phyloP scores from a whole-genome alignment of 2,888 invertebrate species.

The Volucella inanis region DNA sequence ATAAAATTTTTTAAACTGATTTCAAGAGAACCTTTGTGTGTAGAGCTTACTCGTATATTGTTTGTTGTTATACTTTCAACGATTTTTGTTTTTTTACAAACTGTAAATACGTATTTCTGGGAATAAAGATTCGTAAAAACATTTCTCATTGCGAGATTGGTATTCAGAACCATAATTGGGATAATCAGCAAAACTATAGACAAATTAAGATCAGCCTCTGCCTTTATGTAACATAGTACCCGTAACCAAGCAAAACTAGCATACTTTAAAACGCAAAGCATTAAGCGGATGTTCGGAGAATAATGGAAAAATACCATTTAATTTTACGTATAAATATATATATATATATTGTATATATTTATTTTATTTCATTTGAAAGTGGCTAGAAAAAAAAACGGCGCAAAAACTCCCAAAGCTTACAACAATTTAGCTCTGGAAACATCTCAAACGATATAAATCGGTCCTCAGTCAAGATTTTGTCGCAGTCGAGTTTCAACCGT shows the following conservation, averaged over 20 bases:
- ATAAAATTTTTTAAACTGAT: no score
- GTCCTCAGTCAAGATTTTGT: not conserved
- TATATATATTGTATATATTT: not conserved
- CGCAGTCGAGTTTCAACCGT: conserved; percentile 16
- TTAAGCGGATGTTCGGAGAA: not conserved
- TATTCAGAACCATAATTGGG: conserved; percentile 10
- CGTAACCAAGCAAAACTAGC: not conserved
- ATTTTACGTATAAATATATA: not conserved
- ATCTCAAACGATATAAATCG: conserved; percentile 8
- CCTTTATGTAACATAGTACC: no score
- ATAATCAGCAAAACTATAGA: not conserved
- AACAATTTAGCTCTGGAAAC: conserved; percentile 5
- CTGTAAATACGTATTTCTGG: not conserved
- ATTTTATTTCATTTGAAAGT: no score
- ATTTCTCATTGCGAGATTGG: conserved; percentile 1
- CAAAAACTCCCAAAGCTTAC: not conserved
- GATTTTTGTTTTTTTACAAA: not conserved
- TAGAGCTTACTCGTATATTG: no score
- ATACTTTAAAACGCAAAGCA: not conserved
- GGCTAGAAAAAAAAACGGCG: not conserved
- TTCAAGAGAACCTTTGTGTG: no score
- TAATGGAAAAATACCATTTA: not conserved
- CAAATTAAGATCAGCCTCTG: no score
- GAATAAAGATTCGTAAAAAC: not conserved
- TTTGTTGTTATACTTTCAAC: no score